Conservation (phyloP, 1,140 invertebrate genomes). For the Drosophila asahinai region DNA sequence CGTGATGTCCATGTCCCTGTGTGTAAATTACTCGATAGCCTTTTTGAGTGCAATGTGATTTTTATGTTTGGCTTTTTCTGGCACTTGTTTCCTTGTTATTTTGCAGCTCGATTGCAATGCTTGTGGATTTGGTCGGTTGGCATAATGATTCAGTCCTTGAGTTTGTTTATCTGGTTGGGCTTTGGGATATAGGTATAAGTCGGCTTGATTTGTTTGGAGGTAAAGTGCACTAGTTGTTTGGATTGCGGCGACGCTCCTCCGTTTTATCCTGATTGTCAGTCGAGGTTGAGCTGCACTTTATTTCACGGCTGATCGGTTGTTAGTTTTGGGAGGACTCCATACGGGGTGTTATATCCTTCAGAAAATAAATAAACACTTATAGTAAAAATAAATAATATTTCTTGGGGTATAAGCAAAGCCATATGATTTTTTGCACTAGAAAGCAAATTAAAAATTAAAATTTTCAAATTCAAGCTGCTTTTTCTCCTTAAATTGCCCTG, state of each 20-base stretch:
- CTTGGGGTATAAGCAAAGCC: not conserved
- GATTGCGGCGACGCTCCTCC: not conserved
- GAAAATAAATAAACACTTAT: not conserved
- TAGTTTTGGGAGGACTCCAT: not conserved
- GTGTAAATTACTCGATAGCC: constrained; percentile 64
- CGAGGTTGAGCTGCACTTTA: constrained; percentile 16
- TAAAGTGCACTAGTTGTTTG: constrained; percentile 15
- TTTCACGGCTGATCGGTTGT: not conserved
- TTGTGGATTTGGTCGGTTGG: constrained; percentile 16
- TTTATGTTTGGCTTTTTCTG: constrained; percentile 64
- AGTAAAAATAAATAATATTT: not conserved
- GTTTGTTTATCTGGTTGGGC: constrained; percentile 24
- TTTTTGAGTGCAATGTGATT: constrained; percentile 77
- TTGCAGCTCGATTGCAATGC: constrained; percentile 8
- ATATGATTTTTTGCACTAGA: too few relatives aligned
- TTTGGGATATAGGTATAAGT: not conserved
- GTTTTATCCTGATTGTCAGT: constrained; percentile 20
- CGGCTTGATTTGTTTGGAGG: constrained; percentile 13
- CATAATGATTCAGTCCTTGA: constrained; percentile 34
- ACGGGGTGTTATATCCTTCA: not conserved
- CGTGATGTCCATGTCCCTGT: constrained; percentile 17
- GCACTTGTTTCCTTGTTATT: constrained; percentile 48
- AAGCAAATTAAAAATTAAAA: too few relatives aligned
- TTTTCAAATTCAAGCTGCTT: not conserved
- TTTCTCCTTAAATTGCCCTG: not conserved